These are phyloP conservation scores for Philantomba maxwellii DNA, from an alignment of 2,113 vertebrate genomes.

Conservation along the genomic window DNA sequence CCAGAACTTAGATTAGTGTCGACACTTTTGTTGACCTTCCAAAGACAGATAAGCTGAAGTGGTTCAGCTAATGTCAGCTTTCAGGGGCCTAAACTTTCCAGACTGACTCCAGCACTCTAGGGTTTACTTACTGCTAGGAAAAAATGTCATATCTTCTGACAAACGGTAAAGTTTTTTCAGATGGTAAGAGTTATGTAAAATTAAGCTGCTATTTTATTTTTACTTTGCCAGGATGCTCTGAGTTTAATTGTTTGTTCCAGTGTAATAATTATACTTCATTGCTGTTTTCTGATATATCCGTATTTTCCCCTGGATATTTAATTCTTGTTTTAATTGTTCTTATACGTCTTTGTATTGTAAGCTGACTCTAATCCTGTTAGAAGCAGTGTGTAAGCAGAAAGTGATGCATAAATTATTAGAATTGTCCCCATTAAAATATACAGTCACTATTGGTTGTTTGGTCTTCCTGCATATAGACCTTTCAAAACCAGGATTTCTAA, in stretches of 20 bases:
- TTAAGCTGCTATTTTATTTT: not conserved
- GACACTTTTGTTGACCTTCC: conserved; percentile 63
- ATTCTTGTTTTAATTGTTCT: conserved; percentile 34
- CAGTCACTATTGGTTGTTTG: not conserved
- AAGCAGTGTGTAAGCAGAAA: not conserved
- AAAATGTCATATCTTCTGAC: not conserved
- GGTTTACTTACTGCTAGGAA: not conserved
- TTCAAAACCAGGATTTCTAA: not conserved
- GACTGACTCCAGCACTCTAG: not conserved
- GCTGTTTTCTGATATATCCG: not conserved
- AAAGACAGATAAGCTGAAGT: conserved; percentile 54
- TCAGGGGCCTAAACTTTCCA: conserved; percentile 24
- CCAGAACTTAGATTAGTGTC: conserved; percentile 69
- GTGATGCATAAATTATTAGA: not conserved
- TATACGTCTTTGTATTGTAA: not conserved
- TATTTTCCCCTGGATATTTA: not conserved
- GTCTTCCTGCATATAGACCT: not conserved
- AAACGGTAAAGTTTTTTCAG: not conserved
- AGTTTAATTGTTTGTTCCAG: not conserved
- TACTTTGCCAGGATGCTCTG: not conserved
- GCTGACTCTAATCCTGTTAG: not conserved
- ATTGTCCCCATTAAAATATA: not conserved
- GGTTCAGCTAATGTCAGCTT: conserved; percentile 34
- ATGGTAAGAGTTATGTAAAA: not conserved
- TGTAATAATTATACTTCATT: not conserved